Evolutionary conservation across 2,797 vertebrate species (phyloP), one percentile per base, ranked within the genome.

Genomic region (Dallia pectoralis): DNA sequence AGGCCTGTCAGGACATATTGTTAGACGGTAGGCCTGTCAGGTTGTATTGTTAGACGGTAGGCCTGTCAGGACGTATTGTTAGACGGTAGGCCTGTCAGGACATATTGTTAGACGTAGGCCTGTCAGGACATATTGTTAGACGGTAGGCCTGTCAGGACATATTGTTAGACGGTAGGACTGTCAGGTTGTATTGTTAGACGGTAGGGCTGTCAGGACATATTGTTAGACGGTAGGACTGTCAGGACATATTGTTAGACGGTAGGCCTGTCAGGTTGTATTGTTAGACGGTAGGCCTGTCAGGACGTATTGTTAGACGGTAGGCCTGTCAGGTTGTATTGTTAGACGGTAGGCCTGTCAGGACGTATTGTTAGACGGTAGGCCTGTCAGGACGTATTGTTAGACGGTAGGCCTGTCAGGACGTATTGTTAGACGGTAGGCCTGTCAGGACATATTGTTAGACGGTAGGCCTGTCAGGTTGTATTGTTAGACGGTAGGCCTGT

Each of bases 401-500:
- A 44, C 3, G 2, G 40, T 44, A 44, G 7, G 40, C 7, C 40
- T 3, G 8, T 44, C 40, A 44, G 40, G 40, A 44, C 8, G 40
- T n/a, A n/a, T 44, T 9, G 40, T 6, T 6, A 44, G 40, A 44
- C 40, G 2, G 40, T 44, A 44, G 7, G 40, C 36, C 44, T n/a
- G 62, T 74, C 66, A 79, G 71, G 72, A n/a, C n/a, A n/a, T n/a
- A n/a, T n/a, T n/a, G n/a, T n/a, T n/a, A 25, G 16, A 9, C 25
- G 29, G 62, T 18, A 71, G 30, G 16, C 71, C 47, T 56, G 73
- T 44, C 40, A 44, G 40, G 40, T 8, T 11, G 40, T n/a, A n/a
- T 4, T 44, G 40, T 6, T 6, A 44, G 40, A 44, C 40, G 2
- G 40, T 44, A 44, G 7, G 40, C 7, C 8, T 44, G 40, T 44